Percentiles rank a stretch among this genome's conserved stretches.
These are phyloP conservation scores for Nomada goodeniana DNA, from an alignment of 2,888 invertebrate species.

Conservation along the genomic window DNA sequence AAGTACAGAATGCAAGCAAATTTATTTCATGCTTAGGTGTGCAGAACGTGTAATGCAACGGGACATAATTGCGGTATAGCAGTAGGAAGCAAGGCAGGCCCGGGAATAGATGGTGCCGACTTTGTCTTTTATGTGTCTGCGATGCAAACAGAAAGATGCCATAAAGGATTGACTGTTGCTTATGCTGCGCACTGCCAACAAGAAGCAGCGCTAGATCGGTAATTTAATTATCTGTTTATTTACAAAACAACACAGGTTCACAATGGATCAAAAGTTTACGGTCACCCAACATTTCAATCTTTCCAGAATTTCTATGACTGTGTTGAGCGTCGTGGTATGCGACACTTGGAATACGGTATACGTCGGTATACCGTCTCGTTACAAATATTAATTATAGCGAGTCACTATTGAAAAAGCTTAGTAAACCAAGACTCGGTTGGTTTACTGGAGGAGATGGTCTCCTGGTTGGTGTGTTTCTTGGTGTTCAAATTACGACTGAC, in stretches of 20 bases:
- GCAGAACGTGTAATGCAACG: conserved; percentile 94
- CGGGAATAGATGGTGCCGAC: conserved; percentile 93
- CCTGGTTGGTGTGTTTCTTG: no score
- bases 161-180: conserved; percentile 95
- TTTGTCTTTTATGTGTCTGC: conserved; percentile 99
- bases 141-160: conserved; percentile 96
- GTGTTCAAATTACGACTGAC: no score
- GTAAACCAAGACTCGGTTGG: no score
- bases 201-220: conserved; percentile 96
- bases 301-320: no score
- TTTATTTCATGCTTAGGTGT: conserved; percentile 86
- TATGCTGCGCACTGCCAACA: conserved; percentile 99
- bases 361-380: no score
- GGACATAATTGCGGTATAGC: conserved; percentile 92
- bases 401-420: no score
- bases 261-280: neutral
- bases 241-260: neutral
- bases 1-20: neutral
- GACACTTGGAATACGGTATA: no score
- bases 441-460: no score
- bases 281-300: no score
- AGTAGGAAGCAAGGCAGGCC: conserved; percentile 86
- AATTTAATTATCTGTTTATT: conserved; percentile 53
- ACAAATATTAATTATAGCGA: no score
- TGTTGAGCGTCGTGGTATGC: no score